Conservation (phyloP, 2,113 vertebrate genomes). For the Lota lota region DNA sequence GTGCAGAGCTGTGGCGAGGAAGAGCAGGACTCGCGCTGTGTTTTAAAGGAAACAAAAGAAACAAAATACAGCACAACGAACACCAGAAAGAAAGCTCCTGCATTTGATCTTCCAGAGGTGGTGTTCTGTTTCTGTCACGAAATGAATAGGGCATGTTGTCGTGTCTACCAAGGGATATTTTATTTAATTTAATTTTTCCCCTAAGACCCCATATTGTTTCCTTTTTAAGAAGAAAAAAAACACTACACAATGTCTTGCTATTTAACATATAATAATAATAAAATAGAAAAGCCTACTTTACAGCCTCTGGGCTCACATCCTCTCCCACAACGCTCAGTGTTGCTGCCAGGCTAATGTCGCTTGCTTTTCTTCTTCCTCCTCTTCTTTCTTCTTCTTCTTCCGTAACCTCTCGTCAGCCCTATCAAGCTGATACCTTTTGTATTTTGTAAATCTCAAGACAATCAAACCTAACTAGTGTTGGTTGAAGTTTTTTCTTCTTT, state of each 20-base stretch:
- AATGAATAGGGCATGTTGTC: slow-evolving; percentile 55
- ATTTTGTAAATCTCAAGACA: slow-evolving; percentile 62
- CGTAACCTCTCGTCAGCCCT: slow-evolving; percentile 55
- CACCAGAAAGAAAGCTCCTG: neutral
- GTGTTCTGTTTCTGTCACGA: slow-evolving; percentile 44
- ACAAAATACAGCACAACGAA: neutral
- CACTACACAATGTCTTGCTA: slow-evolving; percentile 62
- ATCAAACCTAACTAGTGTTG: slow-evolving; percentile 62
- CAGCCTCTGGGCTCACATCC: slow-evolving; percentile 24
- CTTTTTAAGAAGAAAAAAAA: slow-evolving; percentile 37
- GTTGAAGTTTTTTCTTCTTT: slow-evolving; percentile 26
- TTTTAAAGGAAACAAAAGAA: slow-evolving; percentile 26
- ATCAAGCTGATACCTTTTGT: slow-evolving; percentile 46
- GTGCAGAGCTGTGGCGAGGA: slow-evolving; percentile 30
- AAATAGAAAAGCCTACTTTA: too few relatives aligned
- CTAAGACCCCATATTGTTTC: neutral
- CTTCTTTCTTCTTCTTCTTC: slow-evolving; percentile 44
- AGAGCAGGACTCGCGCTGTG: slow-evolving; percentile 39
- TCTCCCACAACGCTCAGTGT: slow-evolving; percentile 37
- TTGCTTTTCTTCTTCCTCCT: slow-evolving; percentile 38
- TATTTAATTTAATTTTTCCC: slow-evolving; percentile 27
- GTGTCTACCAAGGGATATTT: slow-evolving; percentile 49
- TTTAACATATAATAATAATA: slow-evolving; percentile 5
- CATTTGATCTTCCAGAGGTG: slow-evolving; percentile 49
- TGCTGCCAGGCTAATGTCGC: slow-evolving; percentile 35